Base-by-base conservation (phyloP, 1,140 invertebrate species). In the Meteorus sp. region DNA sequence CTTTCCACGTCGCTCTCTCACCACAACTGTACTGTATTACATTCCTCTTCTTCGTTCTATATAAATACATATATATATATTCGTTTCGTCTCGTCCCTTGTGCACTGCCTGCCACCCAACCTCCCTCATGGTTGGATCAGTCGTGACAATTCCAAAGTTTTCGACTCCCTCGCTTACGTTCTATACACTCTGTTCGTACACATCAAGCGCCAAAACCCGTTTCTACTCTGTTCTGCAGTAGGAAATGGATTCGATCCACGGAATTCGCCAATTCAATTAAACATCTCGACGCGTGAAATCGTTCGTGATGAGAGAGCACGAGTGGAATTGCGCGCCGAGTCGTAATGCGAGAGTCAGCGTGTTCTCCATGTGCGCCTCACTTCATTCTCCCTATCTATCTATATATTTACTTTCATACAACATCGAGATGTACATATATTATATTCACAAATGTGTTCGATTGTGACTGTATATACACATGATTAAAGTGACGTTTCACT, bases 231-330 rank as follows among this genome's bases (percentile, higher is more conserved):
- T 19, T 9, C 27, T 15, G 7, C 31, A 27, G 17, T 20, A 33
- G 27, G 31, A 20, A 52, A 52, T 52, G 27, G 50, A 52, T 52
- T 52, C 29, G 31, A 52, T 52, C 50, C 50, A 52, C 33, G 50
- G 31, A 52, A 52, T 52, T 52, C 33, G 25, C 50, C 50, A 52
- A 52, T 52, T 52, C 50, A 52, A 52, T 52, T 52, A 52, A 52
- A 52, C 50, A 52, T 37, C 50, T 20, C 31, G 31, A 52, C 50
- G 31, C 50, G 50, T 52, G 50, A 52, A 52, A 52, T 52, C 50
- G 50, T 33, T 52, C 33, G 50, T 52, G 50, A 52, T 27, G 50
- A 52, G 50, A 13, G 9, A 52, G 31, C 50, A 37, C 11, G 19
- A 33, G 50, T 23, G 17, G 31, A 52, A 52, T 35, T 52, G 50